A percentile compares a stretch with the other conserved stretches of the same genome.
Conservation (phyloP, 2,888 invertebrate genomes). For the Catocala fraxini region DNA sequence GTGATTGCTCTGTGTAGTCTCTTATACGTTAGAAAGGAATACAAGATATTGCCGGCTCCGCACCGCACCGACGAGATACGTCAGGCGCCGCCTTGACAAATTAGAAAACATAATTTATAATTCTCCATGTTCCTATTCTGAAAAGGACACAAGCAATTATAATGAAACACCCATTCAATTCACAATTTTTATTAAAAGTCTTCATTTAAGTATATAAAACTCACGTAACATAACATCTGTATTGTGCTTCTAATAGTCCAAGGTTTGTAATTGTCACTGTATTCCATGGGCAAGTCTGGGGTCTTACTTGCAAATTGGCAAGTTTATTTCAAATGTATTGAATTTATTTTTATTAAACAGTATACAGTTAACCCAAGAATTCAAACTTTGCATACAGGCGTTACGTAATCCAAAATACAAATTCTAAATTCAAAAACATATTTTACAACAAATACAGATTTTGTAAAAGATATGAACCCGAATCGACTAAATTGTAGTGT, state of each 20-base stretch:
- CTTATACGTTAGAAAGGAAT: too few species aligned
- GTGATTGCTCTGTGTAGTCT: too few species aligned
- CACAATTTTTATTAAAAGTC: conserved; percentile 55
- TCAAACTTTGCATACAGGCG: too few species aligned
- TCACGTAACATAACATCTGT: conserved; percentile 38
- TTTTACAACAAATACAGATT: conserved; percentile 18
- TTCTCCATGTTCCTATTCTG: too few species aligned
- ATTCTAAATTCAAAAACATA: conserved; percentile 6
- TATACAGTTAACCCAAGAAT: too few species aligned
- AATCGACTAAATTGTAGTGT: conserved; percentile 15
- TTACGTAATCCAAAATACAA: conserved; percentile 2
- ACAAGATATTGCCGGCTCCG: too few species aligned
- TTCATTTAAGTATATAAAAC: conserved; percentile 48
- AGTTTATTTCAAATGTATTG: conserved; percentile 14
- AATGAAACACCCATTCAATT: conserved; percentile 28
- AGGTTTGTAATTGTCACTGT: conserved; percentile 17
- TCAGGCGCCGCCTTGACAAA: too few species aligned
- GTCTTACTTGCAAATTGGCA: conserved; percentile 34
- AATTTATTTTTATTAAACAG: too few species aligned
- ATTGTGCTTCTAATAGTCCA: conserved; percentile 40
- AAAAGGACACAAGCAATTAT: not conserved
- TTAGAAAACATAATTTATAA: too few species aligned
- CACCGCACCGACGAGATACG: too few species aligned
- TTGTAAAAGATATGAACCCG: conserved; percentile 40
- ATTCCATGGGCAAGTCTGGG: conserved; percentile 39